phyloP scores from a whole-genome alignment of 2,113 vertebrate genomes.

The Ptilorrhoa leucosticta region DNA sequence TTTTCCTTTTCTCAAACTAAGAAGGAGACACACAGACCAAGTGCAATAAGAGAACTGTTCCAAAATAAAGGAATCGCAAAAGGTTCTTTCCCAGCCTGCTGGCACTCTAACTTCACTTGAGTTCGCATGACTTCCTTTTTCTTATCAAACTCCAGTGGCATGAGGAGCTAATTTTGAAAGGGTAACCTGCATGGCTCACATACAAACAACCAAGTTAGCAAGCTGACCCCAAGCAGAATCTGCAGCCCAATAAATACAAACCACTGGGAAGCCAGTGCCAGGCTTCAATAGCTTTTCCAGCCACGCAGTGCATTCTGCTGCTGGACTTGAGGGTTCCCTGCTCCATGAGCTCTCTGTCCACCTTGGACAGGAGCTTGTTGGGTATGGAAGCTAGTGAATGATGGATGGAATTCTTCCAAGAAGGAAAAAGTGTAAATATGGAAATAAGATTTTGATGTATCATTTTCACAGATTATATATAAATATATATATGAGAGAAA shows the following conservation, averaged over 20 bases:
- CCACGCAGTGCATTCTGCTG: not conserved
- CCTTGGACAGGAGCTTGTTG: slow-evolving; percentile 39
- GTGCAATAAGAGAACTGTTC: slow-evolving; percentile 77
- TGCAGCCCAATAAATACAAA: slow-evolving; percentile 27
- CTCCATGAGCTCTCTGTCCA: not conserved
- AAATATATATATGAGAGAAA: slow-evolving; percentile 58
- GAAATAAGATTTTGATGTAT: slow-evolving; percentile 78
- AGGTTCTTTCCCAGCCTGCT: slow-evolving; percentile 59
- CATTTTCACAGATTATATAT: slow-evolving; percentile 76
- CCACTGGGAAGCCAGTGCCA: not conserved
- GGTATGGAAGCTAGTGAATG: slow-evolving; percentile 41
- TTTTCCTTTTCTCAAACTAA: slow-evolving; percentile 67
- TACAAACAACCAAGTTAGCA: slow-evolving; percentile 67
- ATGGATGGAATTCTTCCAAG: slow-evolving; percentile 61
- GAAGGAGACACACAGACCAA: slow-evolving; percentile 65
- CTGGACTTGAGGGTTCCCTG: not conserved
- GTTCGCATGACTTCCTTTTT: slow-evolving; percentile 76
- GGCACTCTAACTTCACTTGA: slow-evolving; percentile 67
- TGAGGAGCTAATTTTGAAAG: slow-evolving; percentile 84
- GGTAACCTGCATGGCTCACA: slow-evolving; percentile 91
- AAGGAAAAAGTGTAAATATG: slow-evolving; percentile 72
- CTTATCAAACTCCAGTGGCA: slow-evolving; percentile 80
- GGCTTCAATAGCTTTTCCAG: not conserved
- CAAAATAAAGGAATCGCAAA: slow-evolving; percentile 48
- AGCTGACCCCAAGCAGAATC: slow-evolving; percentile 68